A percentile compares a stretch with the other conserved stretches of the same genome.
These are phyloP conservation scores for Coenonympha arcania DNA, from an alignment of 2,888 invertebrate genomes.

Conservation along the genomic window DNA sequence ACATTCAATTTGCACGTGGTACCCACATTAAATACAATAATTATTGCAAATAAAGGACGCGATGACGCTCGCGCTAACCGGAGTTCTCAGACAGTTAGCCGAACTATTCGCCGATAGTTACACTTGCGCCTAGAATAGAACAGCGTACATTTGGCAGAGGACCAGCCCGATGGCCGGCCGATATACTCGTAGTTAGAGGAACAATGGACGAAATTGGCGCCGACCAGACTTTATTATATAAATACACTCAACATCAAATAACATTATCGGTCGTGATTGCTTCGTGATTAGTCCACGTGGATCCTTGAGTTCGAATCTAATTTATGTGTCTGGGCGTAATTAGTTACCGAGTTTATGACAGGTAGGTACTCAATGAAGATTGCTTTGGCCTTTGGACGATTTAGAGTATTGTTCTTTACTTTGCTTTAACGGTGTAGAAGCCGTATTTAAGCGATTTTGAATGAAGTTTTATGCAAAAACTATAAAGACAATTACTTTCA, in stretches of 20 bases:
- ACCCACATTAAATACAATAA: background rate
- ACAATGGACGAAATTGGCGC: constrained; percentile 34
- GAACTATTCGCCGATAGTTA: constrained; percentile 28
- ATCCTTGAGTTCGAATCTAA: background rate
- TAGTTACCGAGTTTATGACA: background rate
- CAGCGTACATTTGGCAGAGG: constrained; percentile 32
- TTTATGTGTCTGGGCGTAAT: background rate
- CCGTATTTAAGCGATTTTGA: no score
- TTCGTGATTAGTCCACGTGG: background rate
- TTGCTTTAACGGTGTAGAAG: no score
- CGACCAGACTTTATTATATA: constrained; percentile 24
- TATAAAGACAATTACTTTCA: no score
- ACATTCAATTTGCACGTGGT: background rate
- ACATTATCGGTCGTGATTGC: background rate
- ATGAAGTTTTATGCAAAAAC: no score
- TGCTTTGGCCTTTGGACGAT: no score
- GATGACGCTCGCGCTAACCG: constrained; percentile 15
- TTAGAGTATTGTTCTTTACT: no score
- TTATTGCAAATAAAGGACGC: constrained; percentile 5
- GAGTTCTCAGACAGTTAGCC: constrained; percentile 25
- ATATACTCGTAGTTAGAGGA: constrained; percentile 29
- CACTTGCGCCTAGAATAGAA: constrained; percentile 33
- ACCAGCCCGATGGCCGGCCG: constrained; percentile 31
- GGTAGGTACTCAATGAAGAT: no score
- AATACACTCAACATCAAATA: constrained; percentile 8